These are phyloP conservation scores for Aspiorhynchus laticeps DNA, from an alignment of 2,113 vertebrate species.

Conservation along the genomic window DNA sequence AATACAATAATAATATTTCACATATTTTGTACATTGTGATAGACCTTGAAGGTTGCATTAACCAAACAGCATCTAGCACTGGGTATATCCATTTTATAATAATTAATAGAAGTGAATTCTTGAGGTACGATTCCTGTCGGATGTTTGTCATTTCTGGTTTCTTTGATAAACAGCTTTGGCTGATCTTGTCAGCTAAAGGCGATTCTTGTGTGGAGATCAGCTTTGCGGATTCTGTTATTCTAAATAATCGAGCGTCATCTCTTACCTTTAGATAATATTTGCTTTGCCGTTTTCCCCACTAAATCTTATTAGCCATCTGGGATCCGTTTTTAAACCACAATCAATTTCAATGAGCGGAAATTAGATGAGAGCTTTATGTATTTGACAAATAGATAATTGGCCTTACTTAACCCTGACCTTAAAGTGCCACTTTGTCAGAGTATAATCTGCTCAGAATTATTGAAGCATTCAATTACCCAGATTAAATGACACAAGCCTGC, in stretches of 20 bases:
- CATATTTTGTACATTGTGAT: not conserved
- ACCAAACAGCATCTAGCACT: not conserved
- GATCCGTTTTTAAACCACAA: conserved; percentile 78
- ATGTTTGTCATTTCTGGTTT: conserved; percentile 2
- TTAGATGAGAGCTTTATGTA: conserved; percentile 78
- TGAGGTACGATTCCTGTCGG: not conserved
- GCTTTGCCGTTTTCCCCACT: conserved; percentile 66
- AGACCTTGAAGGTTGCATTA: not conserved
- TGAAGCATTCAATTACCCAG: conserved; percentile 78
- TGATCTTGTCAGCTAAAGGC: conserved; percentile 58
- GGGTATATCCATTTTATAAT: not conserved
- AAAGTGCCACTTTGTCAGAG: conserved; percentile 69
- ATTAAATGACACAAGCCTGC: conserved; percentile 71
- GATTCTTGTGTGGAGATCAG: conserved; percentile 66
- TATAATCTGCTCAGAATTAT: conserved; percentile 79
- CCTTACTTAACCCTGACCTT: conserved; percentile 77
- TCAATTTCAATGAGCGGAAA: conserved; percentile 81
- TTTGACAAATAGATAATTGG: conserved; percentile 82
- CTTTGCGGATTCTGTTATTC: conserved; percentile 61
- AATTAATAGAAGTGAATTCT: not conserved
- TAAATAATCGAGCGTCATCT: conserved; percentile 72
- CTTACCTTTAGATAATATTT: conserved; percentile 76
- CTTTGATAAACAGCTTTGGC: conserved; percentile 51
- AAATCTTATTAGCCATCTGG: conserved; percentile 79
- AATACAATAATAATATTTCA: too few species aligned